phyloP scores from a whole-genome alignment of 2,113 vertebrate genomes.

The Mastomys coucha region DNA sequence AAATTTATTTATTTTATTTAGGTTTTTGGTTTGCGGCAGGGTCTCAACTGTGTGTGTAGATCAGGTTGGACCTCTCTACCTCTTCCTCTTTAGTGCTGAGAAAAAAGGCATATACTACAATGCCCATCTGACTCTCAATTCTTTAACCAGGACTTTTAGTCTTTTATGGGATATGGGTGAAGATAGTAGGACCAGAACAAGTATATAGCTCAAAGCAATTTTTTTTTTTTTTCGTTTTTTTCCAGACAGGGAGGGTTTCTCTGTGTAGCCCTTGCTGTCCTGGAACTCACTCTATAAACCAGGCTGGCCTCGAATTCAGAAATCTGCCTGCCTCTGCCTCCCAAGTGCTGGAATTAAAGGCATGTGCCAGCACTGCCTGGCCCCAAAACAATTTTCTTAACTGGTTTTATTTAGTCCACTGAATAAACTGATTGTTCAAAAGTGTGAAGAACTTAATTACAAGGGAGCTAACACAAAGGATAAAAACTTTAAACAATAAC shows the following conservation, averaged over 20 bases:
- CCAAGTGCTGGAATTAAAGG: too few relatives aligned
- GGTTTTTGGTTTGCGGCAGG: background rate
- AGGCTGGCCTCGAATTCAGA: too few relatives aligned
- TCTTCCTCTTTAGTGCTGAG: background rate
- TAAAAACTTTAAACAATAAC: background rate
- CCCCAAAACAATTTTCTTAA: slow-evolving; percentile 23
- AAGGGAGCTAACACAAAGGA: background rate
- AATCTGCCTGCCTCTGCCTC: too few relatives aligned
- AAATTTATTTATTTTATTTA: background rate
- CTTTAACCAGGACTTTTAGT: background rate
- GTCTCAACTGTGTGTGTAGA: background rate
- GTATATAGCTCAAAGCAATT: background rate
- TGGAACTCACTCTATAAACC: too few relatives aligned
- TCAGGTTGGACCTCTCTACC: background rate
- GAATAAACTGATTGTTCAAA: background rate
- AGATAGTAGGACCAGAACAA: background rate
- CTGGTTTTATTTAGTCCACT: slow-evolving; percentile 15
- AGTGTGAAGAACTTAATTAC: slow-evolving; percentile 5
- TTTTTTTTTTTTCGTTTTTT: too few relatives aligned
- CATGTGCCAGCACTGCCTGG: too few relatives aligned
- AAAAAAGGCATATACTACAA: background rate
- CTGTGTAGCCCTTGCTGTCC: too few relatives aligned
- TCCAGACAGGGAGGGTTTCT: too few relatives aligned
- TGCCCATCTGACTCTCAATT: background rate
- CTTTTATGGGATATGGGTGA: background rate